Percentiles rank a stretch among this genome's conserved stretches.
These are phyloP conservation scores for Eupithecia subumbrata DNA, from an alignment of 2,888 invertebrate species.

Conservation along the genomic window DNA sequence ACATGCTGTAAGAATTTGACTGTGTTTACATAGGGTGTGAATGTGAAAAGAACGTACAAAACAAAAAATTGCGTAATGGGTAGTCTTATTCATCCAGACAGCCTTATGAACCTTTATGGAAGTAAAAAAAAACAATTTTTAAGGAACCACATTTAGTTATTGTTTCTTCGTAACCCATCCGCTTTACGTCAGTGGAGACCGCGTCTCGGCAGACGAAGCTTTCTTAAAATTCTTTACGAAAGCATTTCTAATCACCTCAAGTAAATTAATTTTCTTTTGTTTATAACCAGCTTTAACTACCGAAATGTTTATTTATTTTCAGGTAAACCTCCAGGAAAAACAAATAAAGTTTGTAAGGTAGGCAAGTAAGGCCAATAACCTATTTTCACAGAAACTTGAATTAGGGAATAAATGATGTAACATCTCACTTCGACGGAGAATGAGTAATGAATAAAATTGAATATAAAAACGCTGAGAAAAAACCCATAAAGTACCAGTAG, in stretches of 20 bases:
- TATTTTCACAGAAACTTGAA: neutral
- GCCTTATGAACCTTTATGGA: no score
- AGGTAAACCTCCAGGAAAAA: neutral
- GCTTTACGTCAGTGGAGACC: neutral
- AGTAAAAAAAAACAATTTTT: no score
- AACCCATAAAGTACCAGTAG: neutral
- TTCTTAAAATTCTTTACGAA: neutral
- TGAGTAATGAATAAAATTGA: constrained; percentile 42
- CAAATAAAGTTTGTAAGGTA: neutral
- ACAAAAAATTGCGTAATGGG: no score
- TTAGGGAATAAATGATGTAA: constrained; percentile 18
- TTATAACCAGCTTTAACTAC: neutral
- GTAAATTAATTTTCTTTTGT: neutral
- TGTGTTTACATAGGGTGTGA: no score
- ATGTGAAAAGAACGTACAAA: no score
- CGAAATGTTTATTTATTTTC: neutral
- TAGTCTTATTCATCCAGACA: no score
- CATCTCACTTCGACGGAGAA: constrained; percentile 32
- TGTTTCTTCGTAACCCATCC: no score
- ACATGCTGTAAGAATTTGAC: neutral
- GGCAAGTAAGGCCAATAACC: neutral
- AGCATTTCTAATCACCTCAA: neutral
- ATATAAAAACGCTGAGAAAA: constrained; percentile 24
- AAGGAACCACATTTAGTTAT: no score
- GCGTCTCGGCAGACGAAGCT: neutral